phyloP scores from a whole-genome alignment of 2,888 invertebrate genomes.

The Liodrosophila aerea region DNA sequence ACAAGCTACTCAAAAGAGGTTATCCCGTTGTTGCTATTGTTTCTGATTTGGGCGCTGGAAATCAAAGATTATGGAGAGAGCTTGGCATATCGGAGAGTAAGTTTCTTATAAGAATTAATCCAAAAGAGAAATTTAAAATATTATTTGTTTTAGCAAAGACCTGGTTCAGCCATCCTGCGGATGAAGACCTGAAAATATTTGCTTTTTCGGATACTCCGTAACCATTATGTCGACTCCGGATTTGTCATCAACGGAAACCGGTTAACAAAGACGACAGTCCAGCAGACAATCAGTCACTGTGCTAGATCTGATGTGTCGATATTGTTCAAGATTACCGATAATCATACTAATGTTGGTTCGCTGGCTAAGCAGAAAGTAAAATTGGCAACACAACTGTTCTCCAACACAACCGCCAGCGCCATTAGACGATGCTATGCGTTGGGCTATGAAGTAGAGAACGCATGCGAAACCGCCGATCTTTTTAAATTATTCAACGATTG shows the following conservation, averaged over 20 bases:
- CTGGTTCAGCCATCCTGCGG: no score
- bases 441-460: constrained; percentile 8
- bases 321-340: constrained; percentile 16
- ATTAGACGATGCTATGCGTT: constrained; percentile 20
- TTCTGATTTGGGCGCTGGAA: no score
- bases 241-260: constrained; percentile 4
- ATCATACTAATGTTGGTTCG: constrained; percentile 16
- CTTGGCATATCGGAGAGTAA: no score
- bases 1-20: no score
- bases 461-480: constrained; percentile 6
- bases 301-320: constrained; percentile 8
- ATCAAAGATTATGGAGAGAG: no score
- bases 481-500: constrained; percentile 3
- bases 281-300: constrained; percentile 16
- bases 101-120: no score
- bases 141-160: no score
- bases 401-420: no score
- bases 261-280: constrained; percentile 21
- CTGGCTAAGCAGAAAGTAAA: constrained; percentile 12
- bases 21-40: no score
- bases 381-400: constrained; percentile 8
- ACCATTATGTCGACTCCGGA: constrained; percentile 11
- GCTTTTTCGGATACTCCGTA: no score
- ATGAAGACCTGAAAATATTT: no score
- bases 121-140: no score